Evolutionary conservation across 2,797 vertebrate species (phyloP), one percentile per base, ranked within the genome.

Genomic region (Gallirallus australis): DNA sequence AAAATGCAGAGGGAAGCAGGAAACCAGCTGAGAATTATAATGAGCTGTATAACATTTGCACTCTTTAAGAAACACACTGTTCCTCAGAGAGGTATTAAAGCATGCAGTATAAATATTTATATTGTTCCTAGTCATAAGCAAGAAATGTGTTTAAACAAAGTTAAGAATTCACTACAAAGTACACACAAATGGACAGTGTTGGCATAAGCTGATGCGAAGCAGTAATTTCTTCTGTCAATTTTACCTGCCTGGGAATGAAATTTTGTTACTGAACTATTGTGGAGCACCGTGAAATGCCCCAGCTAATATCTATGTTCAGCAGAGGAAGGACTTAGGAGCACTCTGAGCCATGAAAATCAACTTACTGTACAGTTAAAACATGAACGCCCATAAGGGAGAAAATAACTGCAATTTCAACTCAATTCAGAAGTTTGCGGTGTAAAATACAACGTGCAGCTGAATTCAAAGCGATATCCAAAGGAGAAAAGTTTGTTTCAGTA

Each of bases 21-120:
- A 92, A 93, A 93, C 68, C 84, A 93, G 60, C 52, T 70, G 80
- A 94, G 94, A 88, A 83, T 93, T 84, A 60, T 70, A 89, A 89
- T 72, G 54, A 94, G 76, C 68, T 77, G 47, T 73, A n/a, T 75
- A 89, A 86, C 31, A 82, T 93, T 76, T 91, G 70, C 71, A 86
- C 53, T 86, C 69, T 72, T 82, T 52, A 78, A 92, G 71, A 92
- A 93, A 89, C 72, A 91, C 54, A 59, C 6, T 59, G 47, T 84
- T 93, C 48, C 40, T 88, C 77, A 76, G 65, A 93, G 84, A 93
- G 69, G 63, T 76, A 96, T 88, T 91, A 86, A 83, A 91, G 60
- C 59, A 83, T 48, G n/a, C 52, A 42, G n/a, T 82, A 84, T 93
- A 96, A 93, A 94, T 96, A 94, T 89, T 93, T 89, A 90, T 91